Evolutionary conservation across 2,888 invertebrate species (phyloP), one percentile per base, ranked within the genome.

Genomic region (Aspidapion aeneum): DNA sequence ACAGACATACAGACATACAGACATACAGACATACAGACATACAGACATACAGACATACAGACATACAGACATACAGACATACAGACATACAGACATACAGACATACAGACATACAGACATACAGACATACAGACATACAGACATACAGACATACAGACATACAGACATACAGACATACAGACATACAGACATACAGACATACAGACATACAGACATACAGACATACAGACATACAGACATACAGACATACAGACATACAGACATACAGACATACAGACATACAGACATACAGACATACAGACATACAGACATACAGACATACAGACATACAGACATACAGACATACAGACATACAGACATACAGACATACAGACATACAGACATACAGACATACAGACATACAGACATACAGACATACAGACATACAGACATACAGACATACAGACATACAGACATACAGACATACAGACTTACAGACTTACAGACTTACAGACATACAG

Each of bases 301-400:
- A 55, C 19, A 55, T 55, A 55, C 19, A 55, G 17, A 55, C 19
- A 55, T 55, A 55, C 19, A 55, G 17, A 55, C 19, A 55, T 55
- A 55, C 19, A 55, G 17, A 55, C 16, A 55, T 55, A 55, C 19
- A 55, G 17, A 55, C 16, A 55, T 55, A 55, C 16, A 55, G 17
- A 55, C 19, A 9, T 55, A 55, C 19, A 55, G 17, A 55, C 19
- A 55, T 55, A 55, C 19, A 55, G 17, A 55, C 19, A 55, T 55
- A 55, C 19, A 55, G 17, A 55, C 19, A 55, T 55, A 55, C 19
- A 55, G 17, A 55, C 19, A 55, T 55, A 55, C 19, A 55, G 17
- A 55, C 19, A 55, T 55, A 55, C 19, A 55, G 17, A 55, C 19
- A 55, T 55, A 55, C 19, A 55, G 17, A 55, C 19, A 55, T 55